A percentile compares a stretch with the other conserved stretches of the same genome.
Evolutionary conservation across 1,140 invertebrate genomes (phyloP).

Genomic region (Drosophila equinoxialis): DNA sequence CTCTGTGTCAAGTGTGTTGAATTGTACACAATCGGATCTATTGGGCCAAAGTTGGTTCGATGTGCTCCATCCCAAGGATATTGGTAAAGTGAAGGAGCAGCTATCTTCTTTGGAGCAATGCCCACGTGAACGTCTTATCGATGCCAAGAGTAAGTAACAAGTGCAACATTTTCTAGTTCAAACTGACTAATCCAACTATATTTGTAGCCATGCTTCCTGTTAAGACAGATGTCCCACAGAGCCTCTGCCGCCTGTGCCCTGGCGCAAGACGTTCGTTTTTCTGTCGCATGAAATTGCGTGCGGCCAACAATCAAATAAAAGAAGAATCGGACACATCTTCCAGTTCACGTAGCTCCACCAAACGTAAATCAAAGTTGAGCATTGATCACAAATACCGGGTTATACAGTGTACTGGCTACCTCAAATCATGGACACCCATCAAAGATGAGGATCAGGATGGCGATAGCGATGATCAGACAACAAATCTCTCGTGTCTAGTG

Average conservation of each 20-base stretch:
- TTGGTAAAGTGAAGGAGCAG: slow-evolving; percentile 97
- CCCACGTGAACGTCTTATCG: slow-evolving; percentile 94
- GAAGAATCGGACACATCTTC: slow-evolving; percentile 89
- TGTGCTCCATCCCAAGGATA: slow-evolving; percentile 96
- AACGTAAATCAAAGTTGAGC: slow-evolving; percentile 87
- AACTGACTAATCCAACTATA: no score
- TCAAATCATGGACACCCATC: slow-evolving; percentile 95
- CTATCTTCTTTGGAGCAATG: slow-evolving; percentile 95
- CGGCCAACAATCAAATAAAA: slow-evolving; percentile 85
- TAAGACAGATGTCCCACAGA: slow-evolving; percentile 92
- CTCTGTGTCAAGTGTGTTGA: slow-evolving; percentile 92
- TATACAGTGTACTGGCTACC: slow-evolving; percentile 94
- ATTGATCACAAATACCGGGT: slow-evolving; percentile 89
- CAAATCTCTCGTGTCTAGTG: slow-evolving; percentile 93
- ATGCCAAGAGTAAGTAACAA: slow-evolving; percentile 92
- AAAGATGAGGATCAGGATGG: slow-evolving; percentile 88
- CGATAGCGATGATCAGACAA: slow-evolving; percentile 89
- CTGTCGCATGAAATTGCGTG: slow-evolving; percentile 95
- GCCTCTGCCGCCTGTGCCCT: slow-evolving; percentile 90
- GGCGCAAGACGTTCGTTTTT: slow-evolving; percentile 96
- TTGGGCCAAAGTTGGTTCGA: slow-evolving; percentile 97
- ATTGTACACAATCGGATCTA: slow-evolving; percentile 94
- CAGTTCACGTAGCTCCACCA: slow-evolving; percentile 86
- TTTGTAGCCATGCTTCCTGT: slow-evolving; percentile 94
- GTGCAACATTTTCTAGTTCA: no score